Base-by-base conservation (phyloP, 2,888 invertebrate genomes). In the Polymixis flavicincta region DNA sequence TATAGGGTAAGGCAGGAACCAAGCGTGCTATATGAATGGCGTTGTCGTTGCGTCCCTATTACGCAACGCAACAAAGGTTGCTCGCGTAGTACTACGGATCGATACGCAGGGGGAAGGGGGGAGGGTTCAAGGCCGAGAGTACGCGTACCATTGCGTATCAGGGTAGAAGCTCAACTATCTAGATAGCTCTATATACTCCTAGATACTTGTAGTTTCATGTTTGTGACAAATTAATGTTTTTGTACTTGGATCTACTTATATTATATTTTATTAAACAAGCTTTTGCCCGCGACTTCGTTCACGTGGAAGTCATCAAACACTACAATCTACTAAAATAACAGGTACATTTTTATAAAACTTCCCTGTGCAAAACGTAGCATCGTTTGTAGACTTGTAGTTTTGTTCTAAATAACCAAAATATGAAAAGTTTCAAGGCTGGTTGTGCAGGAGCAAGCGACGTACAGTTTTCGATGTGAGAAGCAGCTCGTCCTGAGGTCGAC, bases 141-240 rank as follows among this genome's bases (percentile, higher is more conserved):
- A 89, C 89, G 85, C 88, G 91, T 90, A 87, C 91, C 92, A 90
- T 63, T 79, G 86, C 89, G 90, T 91, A 86, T 85, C 91, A 88
- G 87, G 85, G 85, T 59, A 60, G 81, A 71, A 65, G 42, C 52
- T 13, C 32, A 61, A 77, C 61, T 63, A 82, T 67, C 55, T 14
- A 75, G 5, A 32, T 57, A 50, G 28, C 32, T 55, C 32, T 65
- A 71, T 70, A 25, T 69, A 59, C 68, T 50, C 48, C 48, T 69
- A 54, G 68, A n/a, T 71, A 63, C 48, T 64, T 52, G 52, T 59
- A 60, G 70, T 25, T 60, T 50, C 59, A 78, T 71, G 67, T 71
- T 82, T 61, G 52, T 69, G 19, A 54, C 42, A 65, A 76, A 81
- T 69, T 69, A 65, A 52, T 37, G 22, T 61, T 25, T 19, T 57